Conservation (phyloP, 1,140 invertebrate genomes). For the Brachionus rotundiformis region DNA sequence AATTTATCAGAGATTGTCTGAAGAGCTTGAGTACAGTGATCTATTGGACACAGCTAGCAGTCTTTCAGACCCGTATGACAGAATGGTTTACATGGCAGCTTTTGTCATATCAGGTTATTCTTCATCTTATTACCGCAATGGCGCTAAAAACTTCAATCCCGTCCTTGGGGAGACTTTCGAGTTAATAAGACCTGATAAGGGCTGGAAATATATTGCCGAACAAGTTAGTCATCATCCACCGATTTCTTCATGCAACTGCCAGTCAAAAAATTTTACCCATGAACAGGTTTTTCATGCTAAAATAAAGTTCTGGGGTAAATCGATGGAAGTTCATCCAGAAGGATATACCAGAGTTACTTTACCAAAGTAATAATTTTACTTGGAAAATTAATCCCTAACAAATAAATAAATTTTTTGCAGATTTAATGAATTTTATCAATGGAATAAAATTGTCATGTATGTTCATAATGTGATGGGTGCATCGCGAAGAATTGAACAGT, state of each 20-base stretch:
- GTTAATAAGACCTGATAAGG: conserved; percentile 74
- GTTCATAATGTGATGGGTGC: conserved; percentile 78
- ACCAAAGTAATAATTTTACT: conserved; percentile 59
- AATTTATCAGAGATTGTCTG: conserved; percentile 59
- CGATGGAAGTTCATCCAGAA: conserved; percentile 64
- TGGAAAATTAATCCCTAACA: neutral
- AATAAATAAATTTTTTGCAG: conserved; percentile 54
- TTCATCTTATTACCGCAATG: conserved; percentile 60
- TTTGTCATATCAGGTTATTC: conserved; percentile 63
- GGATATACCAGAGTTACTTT: conserved; percentile 65
- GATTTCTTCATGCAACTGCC: conserved; percentile 62
- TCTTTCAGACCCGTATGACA: conserved; percentile 60
- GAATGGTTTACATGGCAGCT: conserved; percentile 70
- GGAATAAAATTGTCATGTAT: conserved; percentile 85
- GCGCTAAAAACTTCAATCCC: conserved; percentile 63
- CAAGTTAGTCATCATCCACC: conserved; percentile 67
- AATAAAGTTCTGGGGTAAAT: conserved; percentile 66
- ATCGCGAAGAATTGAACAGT: conserved; percentile 81
- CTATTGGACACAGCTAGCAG: conserved; percentile 61
- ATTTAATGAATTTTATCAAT: conserved; percentile 71
- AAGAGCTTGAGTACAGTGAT: conserved; percentile 64
- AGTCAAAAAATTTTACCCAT: conserved; percentile 72
- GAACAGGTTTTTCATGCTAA: conserved; percentile 70
- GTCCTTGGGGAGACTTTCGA: conserved; percentile 66
- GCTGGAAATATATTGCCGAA: conserved; percentile 75